Base-by-base conservation (phyloP, 2,888 invertebrate genomes). In the Drosophila merina region DNA sequence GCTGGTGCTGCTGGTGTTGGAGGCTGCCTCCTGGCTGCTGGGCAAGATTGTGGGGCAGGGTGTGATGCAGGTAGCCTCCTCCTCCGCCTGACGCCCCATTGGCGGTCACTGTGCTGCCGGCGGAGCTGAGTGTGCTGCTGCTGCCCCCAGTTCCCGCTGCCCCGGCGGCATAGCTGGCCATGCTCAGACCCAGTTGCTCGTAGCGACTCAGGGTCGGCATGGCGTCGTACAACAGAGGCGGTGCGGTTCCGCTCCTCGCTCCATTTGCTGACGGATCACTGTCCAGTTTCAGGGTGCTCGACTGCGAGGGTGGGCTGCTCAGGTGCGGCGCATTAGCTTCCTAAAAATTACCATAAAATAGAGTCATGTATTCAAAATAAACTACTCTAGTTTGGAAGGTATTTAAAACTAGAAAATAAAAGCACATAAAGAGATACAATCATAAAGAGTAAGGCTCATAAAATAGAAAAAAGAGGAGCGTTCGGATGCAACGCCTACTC, bases 241-340 rank as follows among this genome's bases (percentile, higher is more conserved):
- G 87, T 9, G 79, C 74, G 36, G 81, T 76, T 7, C 47, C 47
- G 31, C 62, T 26, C 26, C 60, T 47, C 12, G 10, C 38, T 4
- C 5, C 30, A 44, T 10, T 40, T 42, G 54, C 73, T 28, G 74
- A 72, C 45, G 64, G 73, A 71, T 91, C 91, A 36, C 89, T 88
- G 50, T 89, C 90, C 55, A 91, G 84, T 72, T 90, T 91, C 14
- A 92, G 75, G 0, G 92, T 91, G 64, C 91, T 91, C 36, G 91
- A 91, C 74, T 91, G 91, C 42, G 92, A 91, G 54, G 91, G 91
- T 68, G 91, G 90, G 47, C 89, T 91, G 50, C 88, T 90, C 59
- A 91, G 82, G 57, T 90, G 90, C 60, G 89, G 82, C 38, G 86
- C 86, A 77, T 79, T 76, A 14, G 82, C 75, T 63, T 90, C 90